Conservation (phyloP, 2,888 invertebrate genomes). For the Limenitis camilla region DNA sequence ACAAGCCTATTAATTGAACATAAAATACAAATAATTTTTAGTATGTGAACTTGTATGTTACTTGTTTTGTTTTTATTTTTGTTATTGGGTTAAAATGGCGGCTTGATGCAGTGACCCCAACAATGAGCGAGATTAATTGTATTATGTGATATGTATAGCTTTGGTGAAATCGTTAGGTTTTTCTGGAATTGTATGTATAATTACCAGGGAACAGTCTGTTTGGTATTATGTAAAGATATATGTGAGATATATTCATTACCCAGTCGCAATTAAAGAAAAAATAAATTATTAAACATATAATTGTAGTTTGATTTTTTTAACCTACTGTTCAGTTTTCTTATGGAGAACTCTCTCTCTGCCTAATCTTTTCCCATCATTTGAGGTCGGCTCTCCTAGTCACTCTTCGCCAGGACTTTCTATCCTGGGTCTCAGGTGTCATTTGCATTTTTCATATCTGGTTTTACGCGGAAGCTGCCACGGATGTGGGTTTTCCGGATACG, state of each 20-base stretch:
- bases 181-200: conserved; percentile 12
- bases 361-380: too few species aligned
- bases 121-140: conserved; percentile 32
- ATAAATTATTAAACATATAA: conserved; percentile 52
- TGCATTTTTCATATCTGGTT: too few species aligned
- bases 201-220: conserved; percentile 42
- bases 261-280: conserved; percentile 56
- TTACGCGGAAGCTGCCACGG: too few species aligned
- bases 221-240: conserved; percentile 33
- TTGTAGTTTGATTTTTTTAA: conserved; percentile 23
- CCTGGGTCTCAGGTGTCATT: too few species aligned
- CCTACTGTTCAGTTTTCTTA: neutral
- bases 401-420: too few species aligned
- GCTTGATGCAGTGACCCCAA: conserved; percentile 47
- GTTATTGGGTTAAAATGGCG: conserved; percentile 35
- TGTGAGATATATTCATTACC: conserved; percentile 58
- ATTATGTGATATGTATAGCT: conserved; percentile 59
- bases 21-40: conserved; percentile 3
- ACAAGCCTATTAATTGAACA: too few species aligned
- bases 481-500: too few species aligned
- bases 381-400: too few species aligned
- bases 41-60: neutral
- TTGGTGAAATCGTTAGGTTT: conserved; percentile 42
- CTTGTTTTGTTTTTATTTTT: conserved; percentile 35
- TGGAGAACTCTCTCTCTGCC: too few species aligned